phyloP scores from a whole-genome alignment of 2,797 vertebrate species.

The Enoplosus armatus region DNA sequence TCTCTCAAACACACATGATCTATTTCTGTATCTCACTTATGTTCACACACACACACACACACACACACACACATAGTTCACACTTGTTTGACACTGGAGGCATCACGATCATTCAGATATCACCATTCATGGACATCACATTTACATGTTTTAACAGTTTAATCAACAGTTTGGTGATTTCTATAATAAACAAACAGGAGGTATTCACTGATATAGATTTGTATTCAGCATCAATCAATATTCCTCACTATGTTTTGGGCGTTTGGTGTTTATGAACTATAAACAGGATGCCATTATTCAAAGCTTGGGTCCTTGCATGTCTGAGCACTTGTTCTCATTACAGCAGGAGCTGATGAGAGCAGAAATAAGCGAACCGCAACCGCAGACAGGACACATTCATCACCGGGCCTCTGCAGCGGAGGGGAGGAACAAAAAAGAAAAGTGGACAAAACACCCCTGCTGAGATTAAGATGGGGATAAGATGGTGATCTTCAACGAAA shows the following conservation, averaged over 20 bases:
- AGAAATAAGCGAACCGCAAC: conserved; percentile 56
- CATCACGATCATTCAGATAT: conserved; percentile 2
- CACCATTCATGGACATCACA: neutral
- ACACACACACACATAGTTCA: conserved; percentile 19
- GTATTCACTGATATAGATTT: neutral
- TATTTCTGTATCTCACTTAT: conserved; percentile 5
- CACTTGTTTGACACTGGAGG: conserved; percentile 5
- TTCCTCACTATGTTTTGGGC: conserved; percentile 2
- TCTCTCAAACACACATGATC: neutral
- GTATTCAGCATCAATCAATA: conserved; percentile 2
- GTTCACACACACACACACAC: neutral
- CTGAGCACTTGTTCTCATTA: conserved; percentile 59
- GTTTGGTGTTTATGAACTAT: conserved; percentile 44
- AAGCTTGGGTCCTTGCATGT: conserved; percentile 36
- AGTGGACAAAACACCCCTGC: neutral
- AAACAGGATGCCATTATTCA: conserved; percentile 61
- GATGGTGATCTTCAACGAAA: neutral
- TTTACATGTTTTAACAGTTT: conserved; percentile 18
- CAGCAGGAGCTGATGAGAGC: conserved; percentile 57
- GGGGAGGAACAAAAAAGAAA: neutral
- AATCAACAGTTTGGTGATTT: conserved; percentile 2
- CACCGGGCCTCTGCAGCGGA: conserved; percentile 11
- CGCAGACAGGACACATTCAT: conserved; percentile 59
- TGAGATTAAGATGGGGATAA: conserved; percentile 33
- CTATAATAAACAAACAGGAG: neutral